Percentiles rank a stretch among this genome's conserved stretches.
Conservation (phyloP, 1,140 invertebrate genomes). For the Magallana gigas region DNA sequence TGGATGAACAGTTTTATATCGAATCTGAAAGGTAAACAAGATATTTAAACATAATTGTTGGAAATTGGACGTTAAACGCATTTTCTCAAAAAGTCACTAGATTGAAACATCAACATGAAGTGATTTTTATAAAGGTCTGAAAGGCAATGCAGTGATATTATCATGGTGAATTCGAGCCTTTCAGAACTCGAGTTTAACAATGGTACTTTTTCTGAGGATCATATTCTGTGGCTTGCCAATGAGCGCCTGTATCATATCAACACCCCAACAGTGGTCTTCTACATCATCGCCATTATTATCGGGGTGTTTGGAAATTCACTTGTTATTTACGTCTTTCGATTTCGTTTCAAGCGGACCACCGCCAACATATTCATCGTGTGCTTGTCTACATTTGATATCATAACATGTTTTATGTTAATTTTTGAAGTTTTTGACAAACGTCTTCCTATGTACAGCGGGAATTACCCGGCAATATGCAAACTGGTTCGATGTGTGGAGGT, state of each 20-base stretch:
- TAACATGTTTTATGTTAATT: conserved; percentile 37
- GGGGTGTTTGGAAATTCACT: conserved; percentile 52
- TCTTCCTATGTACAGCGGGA: conserved; percentile 51
- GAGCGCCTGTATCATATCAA: conserved; percentile 47
- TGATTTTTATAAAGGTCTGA: not conserved
- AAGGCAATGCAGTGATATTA: not conserved
- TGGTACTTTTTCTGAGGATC: not conserved
- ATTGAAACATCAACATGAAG: not conserved
- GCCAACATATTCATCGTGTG: conserved; percentile 51
- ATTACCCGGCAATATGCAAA: conserved; percentile 49
- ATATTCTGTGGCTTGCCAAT: conserved; percentile 46
- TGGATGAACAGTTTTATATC: conserved; percentile 4
- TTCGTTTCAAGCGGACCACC: conserved; percentile 38
- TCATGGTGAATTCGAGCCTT: too few relatives aligned
- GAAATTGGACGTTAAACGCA: not conserved
- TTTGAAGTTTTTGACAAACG: conserved; percentile 52
- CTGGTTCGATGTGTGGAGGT: conserved; percentile 36
- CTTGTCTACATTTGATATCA: conserved; percentile 43
- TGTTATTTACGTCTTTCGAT: conserved; percentile 52
- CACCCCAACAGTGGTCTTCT: conserved; percentile 36
- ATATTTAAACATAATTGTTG: not conserved
- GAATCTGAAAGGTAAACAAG: conserved; percentile 28
- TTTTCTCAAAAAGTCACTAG: not conserved
- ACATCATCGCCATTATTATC: conserved; percentile 32
- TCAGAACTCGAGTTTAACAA: not conserved